phyloP scores from a whole-genome alignment of 2,113 vertebrate species.

The Apteryx owenii region DNA sequence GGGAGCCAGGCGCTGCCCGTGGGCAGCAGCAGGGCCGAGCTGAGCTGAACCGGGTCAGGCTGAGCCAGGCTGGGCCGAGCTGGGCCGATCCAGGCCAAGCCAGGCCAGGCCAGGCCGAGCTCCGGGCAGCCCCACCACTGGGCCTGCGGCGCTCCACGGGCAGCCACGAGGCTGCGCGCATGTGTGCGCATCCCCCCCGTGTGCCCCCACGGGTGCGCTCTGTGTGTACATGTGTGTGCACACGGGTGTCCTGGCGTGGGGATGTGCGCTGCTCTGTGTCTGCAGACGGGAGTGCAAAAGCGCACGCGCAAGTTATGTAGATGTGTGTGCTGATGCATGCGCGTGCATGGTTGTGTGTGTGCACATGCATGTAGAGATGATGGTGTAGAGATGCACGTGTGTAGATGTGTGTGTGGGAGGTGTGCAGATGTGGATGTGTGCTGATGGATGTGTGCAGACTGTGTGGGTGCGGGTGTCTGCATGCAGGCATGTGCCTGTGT shows the following conservation, averaged over 20 bases:
- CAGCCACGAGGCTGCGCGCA: background rate
- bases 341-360: accelerated
- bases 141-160: background rate
- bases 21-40: background rate
- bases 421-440: accelerated
- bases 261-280: background rate
- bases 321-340: background rate
- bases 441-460: accelerated
- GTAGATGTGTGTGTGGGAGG: background rate
- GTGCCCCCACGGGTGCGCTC: background rate
- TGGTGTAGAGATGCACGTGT: background rate
- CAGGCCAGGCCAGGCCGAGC: too few relatives aligned
- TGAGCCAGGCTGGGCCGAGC: too few relatives aligned
- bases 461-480: accelerated
- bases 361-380: background rate
- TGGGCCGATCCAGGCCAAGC: too few relatives aligned
- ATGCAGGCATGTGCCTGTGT: accelerated
- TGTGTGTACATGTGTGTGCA: background rate
- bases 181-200: background rate
- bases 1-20: background rate
- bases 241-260: too few relatives aligned
- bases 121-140: background rate
- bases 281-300: background rate
- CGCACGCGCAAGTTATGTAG: background rate
- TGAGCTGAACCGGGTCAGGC: too few relatives aligned